These are phyloP conservation scores for Drosophila virilis DNA, from an alignment of 1,140 invertebrate genomes.

Conservation along the genomic window DNA sequence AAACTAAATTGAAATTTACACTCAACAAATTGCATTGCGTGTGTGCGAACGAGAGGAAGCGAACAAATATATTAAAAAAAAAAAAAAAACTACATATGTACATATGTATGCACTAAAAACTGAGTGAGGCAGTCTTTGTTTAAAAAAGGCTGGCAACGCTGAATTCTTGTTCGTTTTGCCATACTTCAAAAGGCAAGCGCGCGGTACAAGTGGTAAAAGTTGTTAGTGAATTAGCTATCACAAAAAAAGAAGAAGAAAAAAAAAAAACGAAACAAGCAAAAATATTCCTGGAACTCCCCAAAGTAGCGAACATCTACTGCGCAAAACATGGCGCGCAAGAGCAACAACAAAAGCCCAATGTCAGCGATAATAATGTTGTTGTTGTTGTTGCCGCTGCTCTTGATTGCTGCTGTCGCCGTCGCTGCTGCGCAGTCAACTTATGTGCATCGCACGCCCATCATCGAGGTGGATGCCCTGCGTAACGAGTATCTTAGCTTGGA, in stretches of 20 bases:
- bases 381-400: constrained; percentile 10
- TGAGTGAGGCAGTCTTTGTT: constrained; percentile 31
- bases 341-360: constrained; percentile 9
- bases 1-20: constrained; percentile 14
- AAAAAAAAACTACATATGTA: constrained; percentile 6
- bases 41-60: constrained; percentile 7
- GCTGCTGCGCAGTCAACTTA: constrained; percentile 23
- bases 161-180: neutral
- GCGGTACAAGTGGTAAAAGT: constrained; percentile 11
- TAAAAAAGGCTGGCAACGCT: constrained; percentile 40
- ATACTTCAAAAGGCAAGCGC: neutral
- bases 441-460: constrained; percentile 25
- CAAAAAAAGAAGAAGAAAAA: constrained; percentile 3
- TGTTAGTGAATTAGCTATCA: neutral
- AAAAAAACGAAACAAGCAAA: constrained; percentile 2
- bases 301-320: neutral
- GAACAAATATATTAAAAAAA: constrained; percentile 10
- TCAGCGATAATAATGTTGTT: constrained; percentile 2
- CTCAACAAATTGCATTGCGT: constrained; percentile 11
- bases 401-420: neutral
- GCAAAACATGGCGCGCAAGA: constrained; percentile 28
- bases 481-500: constrained; percentile 85
- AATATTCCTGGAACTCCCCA: neutral
- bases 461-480: constrained; percentile 86
- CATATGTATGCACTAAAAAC: neutral